Evolutionary conservation across 2,797 vertebrate species (phyloP).

Genomic region (Remorina albescens): DNA sequence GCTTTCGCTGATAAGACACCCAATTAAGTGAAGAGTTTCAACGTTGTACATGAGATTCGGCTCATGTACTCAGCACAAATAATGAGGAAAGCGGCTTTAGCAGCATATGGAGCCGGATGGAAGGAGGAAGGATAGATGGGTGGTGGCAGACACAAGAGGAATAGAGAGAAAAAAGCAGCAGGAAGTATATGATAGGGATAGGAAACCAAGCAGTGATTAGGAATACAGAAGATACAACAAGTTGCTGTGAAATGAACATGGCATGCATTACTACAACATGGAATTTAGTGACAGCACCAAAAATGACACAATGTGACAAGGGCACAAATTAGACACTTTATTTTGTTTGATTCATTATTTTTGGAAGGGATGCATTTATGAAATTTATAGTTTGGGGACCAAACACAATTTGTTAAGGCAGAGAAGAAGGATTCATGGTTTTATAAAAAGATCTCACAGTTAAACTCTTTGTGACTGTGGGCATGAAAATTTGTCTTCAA

Average conservation of each 20-base stretch:
- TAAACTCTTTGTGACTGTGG: not conserved
- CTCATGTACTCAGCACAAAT: slow-evolving; percentile 41
- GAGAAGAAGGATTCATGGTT: not conserved
- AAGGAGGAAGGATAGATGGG: slow-evolving; percentile 10
- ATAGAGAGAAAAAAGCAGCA: not conserved
- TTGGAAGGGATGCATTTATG: slow-evolving; percentile 1
- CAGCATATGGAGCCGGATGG: slow-evolving; percentile 49
- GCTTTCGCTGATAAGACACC: slow-evolving; percentile 71
- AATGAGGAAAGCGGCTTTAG: slow-evolving; percentile 18
- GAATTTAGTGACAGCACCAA: not conserved
- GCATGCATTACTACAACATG: not conserved
- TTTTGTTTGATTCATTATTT: slow-evolving; percentile 7
- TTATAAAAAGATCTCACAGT: not conserved
- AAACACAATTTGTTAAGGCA: slow-evolving; percentile 12
- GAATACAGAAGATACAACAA: not conserved
- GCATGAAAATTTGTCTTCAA: not conserved
- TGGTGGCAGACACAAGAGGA: slow-evolving; percentile 17
- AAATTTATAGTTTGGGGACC: not conserved
- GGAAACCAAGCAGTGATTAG: not conserved
- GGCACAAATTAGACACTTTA: slow-evolving; percentile 5
- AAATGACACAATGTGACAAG: not conserved
- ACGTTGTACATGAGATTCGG: slow-evolving; percentile 58
- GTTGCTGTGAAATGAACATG: not conserved
- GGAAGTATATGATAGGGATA: not conserved
- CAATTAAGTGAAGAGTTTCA: slow-evolving; percentile 66